phyloP scores from a whole-genome alignment of 1,140 invertebrate species.

The Drosophila dunni region DNA sequence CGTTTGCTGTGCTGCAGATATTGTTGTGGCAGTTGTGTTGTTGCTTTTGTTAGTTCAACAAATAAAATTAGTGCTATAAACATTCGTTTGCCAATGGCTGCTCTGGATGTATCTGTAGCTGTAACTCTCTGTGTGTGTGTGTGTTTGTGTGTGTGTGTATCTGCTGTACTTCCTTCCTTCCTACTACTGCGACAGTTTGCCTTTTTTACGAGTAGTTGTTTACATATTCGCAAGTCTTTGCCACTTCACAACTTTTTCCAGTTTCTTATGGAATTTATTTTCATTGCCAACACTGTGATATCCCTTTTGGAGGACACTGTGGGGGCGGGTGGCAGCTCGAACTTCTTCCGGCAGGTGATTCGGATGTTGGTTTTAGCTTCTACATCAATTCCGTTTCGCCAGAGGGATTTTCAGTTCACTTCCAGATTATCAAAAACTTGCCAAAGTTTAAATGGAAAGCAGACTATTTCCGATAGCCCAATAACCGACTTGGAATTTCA shows the following conservation, averaged over 20 bases:
- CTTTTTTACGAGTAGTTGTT: conserved; percentile 56
- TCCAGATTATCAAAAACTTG: conserved; percentile 24
- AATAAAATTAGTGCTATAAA: conserved; percentile 81
- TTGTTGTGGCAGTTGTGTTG: conserved; percentile 34
- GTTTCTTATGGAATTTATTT: conserved; percentile 50
- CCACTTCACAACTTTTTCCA: conserved; percentile 61
- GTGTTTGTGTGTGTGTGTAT: neutral
- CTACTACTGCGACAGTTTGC: conserved; percentile 20
- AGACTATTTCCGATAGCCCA: conserved; percentile 1
- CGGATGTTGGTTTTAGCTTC: conserved; percentile 64
- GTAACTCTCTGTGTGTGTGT: conserved; percentile 6
- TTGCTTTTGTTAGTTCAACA: conserved; percentile 70
- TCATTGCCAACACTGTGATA: conserved; percentile 45
- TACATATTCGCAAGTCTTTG: conserved; percentile 73
- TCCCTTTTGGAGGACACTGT: neutral
- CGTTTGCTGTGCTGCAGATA: conserved; percentile 43
- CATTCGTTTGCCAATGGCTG: conserved; percentile 63
- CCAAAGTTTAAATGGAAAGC: conserved; percentile 15
- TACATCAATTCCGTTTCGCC: conserved; percentile 2
- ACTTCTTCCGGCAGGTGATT: conserved; percentile 64
- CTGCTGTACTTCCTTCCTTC: conserved; percentile 10
- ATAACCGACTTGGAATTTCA: neutral
- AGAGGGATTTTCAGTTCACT: conserved; percentile 37
- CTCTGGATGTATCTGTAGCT: conserved; percentile 1
- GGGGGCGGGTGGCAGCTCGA: neutral